These are phyloP conservation scores for Ammospiza nelsoni DNA, from an alignment of 2,113 vertebrate species.

Conservation along the genomic window DNA sequence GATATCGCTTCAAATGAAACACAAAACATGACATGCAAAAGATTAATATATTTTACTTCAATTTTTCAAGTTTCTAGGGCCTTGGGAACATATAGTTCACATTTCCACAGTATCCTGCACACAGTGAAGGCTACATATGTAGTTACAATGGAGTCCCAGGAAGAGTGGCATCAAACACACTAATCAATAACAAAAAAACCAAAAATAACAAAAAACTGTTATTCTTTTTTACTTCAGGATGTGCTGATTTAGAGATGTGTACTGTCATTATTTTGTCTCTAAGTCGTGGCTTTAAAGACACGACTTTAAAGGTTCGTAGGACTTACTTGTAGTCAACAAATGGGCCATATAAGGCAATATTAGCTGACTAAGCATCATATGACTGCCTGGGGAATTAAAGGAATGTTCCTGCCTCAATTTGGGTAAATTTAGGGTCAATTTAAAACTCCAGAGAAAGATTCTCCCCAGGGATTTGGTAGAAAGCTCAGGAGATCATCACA, in stretches of 20 bases:
- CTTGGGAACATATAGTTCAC: background rate
- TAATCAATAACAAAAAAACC: background rate
- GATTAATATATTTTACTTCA: background rate
- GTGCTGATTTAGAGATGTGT: background rate
- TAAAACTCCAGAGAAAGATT: background rate
- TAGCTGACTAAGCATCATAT: background rate
- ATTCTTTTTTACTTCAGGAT: background rate
- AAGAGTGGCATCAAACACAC: background rate
- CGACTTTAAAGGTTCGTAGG: background rate
- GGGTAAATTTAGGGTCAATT: background rate
- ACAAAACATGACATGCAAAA: background rate
- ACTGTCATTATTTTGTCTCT: background rate
- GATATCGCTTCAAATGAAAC: background rate
- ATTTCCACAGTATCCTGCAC: background rate
- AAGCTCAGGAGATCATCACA: background rate
- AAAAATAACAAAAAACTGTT: too few species aligned
- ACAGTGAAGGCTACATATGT: background rate
- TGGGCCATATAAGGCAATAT: background rate
- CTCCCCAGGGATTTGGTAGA: background rate
- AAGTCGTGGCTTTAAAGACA: background rate
- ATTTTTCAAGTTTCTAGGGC: background rate
- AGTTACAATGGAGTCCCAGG: background rate
- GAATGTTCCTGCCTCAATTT: background rate
- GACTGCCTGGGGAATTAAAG: background rate
- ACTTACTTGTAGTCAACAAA: background rate